Percentiles rank a stretch among this genome's conserved stretches.
These are phyloP conservation scores for Ranitomeya variabilis DNA, from an alignment of 2,113 vertebrate genomes.

Conservation along the genomic window DNA sequence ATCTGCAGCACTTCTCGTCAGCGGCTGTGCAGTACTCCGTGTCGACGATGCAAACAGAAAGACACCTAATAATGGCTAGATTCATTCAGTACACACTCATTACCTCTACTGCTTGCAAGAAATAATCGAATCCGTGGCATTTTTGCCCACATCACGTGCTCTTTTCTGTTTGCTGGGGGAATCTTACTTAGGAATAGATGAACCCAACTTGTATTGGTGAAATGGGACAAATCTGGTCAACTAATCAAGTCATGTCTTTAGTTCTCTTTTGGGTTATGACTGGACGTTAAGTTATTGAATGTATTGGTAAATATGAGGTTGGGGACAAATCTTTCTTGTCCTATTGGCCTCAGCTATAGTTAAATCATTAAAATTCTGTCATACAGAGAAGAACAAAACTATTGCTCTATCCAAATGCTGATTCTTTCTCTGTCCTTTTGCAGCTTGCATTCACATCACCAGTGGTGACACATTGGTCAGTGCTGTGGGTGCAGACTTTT, in stretches of 20 bases:
- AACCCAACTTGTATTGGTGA: slow-evolving; percentile 1
- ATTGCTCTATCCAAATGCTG: background rate
- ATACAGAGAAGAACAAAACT: background rate
- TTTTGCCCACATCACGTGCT: too few species aligned
- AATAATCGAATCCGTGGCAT: background rate
- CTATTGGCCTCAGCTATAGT: background rate
- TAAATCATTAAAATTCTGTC: background rate
- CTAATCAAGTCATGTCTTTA: background rate
- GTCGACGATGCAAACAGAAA: slow-evolving; percentile 2
- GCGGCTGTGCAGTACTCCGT: background rate
- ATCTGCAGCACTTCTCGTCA: background rate
- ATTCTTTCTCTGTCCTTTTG: background rate
- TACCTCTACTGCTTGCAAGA: background rate
- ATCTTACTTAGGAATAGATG: background rate
- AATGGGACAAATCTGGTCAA: background rate
- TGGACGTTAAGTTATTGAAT: slow-evolving; percentile 5
- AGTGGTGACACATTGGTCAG: background rate
- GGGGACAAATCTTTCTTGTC: background rate
- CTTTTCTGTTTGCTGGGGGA: background rate
- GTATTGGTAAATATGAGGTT: background rate
- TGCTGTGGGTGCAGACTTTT: background rate
- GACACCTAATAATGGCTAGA: background rate
- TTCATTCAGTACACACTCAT: background rate
- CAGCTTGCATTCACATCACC: background rate
- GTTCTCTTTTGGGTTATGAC: background rate